Evolutionary conservation across 2,888 invertebrate genomes (phyloP), one percentile per base, ranked within the genome.

Genomic region (Luperina nickerlii): DNA sequence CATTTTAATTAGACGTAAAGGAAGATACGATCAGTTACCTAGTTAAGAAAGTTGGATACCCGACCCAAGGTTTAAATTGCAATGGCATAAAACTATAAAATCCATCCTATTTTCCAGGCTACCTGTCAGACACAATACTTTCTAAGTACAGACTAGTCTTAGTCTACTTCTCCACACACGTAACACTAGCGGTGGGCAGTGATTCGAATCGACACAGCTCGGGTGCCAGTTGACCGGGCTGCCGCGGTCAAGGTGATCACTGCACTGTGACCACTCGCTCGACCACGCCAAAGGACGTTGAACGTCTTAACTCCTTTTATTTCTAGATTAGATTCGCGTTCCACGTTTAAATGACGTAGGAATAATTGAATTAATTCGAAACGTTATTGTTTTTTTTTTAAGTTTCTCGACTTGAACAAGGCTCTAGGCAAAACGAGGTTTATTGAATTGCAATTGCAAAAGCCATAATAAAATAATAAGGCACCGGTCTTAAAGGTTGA

Each of bases 181-280:
- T 88, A 87, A 89, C 90, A 90, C 81, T 89, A 91, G 90, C 82
- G 85, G 90, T 87, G 90, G 84, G 87, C 91, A 90, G 87, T 90
- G 91, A 90, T 89, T 84, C 90, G 90, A 76, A 89, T 90, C 92
- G 88, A 73, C 77, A 77, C 79, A 69, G 81, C 81, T 76, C 80
- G 78, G 81, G 84, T 84, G 81, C 80, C 84, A 88, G 89, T 90
- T 91, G 92, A 92, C 93, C 92, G 89, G 85, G 70, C 86, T 66
- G 87, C 89, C 76, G 91, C 94, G 94, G 94, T 94, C 94, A 94
- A 93, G 93, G 93, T 92, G 92, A 88, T 89, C 91, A 90, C 75
- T 81, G 87, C 90, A 91, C 90, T 92, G 93, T 92, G 89, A 92
- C 92, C 91, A 85, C 63, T 87, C 86, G 88, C 85, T 79, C 84